These are phyloP conservation scores for Boulengeromyrus knoepffleri DNA, from an alignment of 2,113 vertebrate species.

Conservation along the genomic window DNA sequence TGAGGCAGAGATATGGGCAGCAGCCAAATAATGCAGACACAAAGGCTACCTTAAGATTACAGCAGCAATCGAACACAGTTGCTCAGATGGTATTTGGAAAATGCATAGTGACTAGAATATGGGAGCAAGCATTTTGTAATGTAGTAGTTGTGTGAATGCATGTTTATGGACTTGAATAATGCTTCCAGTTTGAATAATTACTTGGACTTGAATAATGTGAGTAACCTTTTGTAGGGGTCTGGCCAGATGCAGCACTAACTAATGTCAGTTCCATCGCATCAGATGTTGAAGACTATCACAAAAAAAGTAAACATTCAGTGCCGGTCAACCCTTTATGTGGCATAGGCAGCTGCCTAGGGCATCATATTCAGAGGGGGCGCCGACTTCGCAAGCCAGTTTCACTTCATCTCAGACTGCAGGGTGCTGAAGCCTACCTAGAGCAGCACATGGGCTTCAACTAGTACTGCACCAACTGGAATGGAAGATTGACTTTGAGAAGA, in stretches of 20 bases:
- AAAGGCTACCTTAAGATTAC: not conserved
- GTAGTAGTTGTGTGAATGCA: not conserved
- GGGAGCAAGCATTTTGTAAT: not conserved
- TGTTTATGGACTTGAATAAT: not conserved
- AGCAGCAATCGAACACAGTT: not conserved
- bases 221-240: not conserved
- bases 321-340: not conserved
- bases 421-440: not conserved
- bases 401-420: not conserved
- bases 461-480: not conserved
- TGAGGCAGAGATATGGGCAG: not conserved
- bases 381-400: not conserved
- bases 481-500: not conserved
- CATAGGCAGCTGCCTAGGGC: not conserved
- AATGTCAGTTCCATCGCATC: not conserved
- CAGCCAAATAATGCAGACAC: not conserved
- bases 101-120: not conserved
- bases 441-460: not conserved
- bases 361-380: not conserved
- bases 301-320: not conserved
- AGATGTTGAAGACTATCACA: not conserved
- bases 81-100: not conserved
- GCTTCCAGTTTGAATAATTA: too few species aligned
- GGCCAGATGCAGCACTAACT: not conserved
- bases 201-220: not conserved